Conservation (phyloP, 1,140 invertebrate species). For the Drosophila hydei region DNA sequence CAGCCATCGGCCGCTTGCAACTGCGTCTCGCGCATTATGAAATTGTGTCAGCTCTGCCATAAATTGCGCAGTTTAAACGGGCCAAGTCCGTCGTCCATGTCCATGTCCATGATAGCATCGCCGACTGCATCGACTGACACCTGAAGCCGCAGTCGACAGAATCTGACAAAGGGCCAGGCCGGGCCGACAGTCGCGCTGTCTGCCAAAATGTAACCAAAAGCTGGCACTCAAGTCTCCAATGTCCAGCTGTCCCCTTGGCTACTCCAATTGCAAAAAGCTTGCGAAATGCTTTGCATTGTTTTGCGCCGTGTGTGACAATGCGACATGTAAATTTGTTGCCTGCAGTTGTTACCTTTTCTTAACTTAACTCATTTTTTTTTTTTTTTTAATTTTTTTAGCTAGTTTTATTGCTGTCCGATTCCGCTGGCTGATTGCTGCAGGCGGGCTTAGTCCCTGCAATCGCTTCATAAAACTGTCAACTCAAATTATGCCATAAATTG, state of each 20-base stretch:
- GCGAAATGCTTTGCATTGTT: constrained; percentile 70
- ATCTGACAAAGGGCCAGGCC: constrained; percentile 45
- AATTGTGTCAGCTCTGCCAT: constrained; percentile 76
- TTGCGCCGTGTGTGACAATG: constrained; percentile 30
- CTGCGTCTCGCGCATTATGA: constrained; percentile 62
- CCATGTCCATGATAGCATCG: constrained; percentile 14
- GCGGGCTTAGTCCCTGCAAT: constrained; percentile 36
- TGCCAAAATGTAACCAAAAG: constrained; percentile 43
- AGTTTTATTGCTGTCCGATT: constrained; percentile 41
- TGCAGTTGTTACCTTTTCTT: constrained; percentile 11
- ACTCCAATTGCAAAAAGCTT: constrained; percentile 65
- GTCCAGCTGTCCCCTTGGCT: constrained; percentile 18
- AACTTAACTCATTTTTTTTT: background rate
- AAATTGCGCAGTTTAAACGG: constrained; percentile 74
- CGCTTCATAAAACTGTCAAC: constrained; percentile 40
- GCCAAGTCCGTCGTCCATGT: constrained; percentile 9
- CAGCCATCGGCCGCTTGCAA: constrained; percentile 21
- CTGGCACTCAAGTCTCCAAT: constrained; percentile 38
- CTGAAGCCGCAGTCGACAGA: constrained; percentile 50
- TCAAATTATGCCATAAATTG: constrained; percentile 53
- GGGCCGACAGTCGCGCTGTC: constrained; percentile 8
- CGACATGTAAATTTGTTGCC: constrained; percentile 65
- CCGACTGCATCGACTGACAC: constrained; percentile 40
- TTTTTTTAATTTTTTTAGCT: background rate
- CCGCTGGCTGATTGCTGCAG: constrained; percentile 44